These are phyloP conservation scores for Chunga burmeisteri DNA, from an alignment of 2,113 vertebrate genomes.

Conservation along the genomic window DNA sequence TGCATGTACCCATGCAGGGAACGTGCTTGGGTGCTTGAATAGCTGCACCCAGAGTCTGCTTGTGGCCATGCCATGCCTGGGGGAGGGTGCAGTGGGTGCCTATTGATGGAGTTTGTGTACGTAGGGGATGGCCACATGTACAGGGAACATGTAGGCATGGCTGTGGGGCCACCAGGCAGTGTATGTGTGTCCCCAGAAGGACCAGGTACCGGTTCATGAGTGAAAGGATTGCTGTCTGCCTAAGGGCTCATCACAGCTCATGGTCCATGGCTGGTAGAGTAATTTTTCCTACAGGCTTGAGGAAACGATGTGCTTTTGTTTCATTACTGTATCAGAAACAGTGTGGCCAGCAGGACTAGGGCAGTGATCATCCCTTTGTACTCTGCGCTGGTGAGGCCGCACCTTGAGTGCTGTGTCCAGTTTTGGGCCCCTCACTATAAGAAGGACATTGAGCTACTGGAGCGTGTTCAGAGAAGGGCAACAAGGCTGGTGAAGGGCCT, in stretches of 20 bases:
- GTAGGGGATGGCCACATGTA: fast-evolving
- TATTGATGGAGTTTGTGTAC: not conserved
- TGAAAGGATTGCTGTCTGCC: not conserved
- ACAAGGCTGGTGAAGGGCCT: too few species aligned
- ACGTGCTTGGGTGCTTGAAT: not conserved
- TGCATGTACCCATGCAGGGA: not conserved
- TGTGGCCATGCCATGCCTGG: not conserved
- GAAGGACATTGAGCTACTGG: too few species aligned
- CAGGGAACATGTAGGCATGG: not conserved
- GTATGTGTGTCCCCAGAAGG: not conserved
- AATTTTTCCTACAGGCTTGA: not conserved
- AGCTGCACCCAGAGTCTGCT: not conserved
- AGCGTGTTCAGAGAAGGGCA: too few species aligned
- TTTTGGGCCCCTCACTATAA: too few species aligned
- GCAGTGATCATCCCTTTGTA: too few species aligned
- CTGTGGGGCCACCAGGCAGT: not conserved
- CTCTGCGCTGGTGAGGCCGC: too few species aligned
- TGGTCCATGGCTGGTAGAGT: not conserved
- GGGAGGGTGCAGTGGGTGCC: not conserved
- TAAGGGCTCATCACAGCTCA: not conserved
- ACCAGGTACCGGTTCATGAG: not conserved
- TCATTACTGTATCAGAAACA: too few species aligned
- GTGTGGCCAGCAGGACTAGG: too few species aligned
- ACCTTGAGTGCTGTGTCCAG: too few species aligned
- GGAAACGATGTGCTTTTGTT: not conserved